Conservation (phyloP, 1,140 invertebrate species). For the Leptinotarsa undecemlineata region DNA sequence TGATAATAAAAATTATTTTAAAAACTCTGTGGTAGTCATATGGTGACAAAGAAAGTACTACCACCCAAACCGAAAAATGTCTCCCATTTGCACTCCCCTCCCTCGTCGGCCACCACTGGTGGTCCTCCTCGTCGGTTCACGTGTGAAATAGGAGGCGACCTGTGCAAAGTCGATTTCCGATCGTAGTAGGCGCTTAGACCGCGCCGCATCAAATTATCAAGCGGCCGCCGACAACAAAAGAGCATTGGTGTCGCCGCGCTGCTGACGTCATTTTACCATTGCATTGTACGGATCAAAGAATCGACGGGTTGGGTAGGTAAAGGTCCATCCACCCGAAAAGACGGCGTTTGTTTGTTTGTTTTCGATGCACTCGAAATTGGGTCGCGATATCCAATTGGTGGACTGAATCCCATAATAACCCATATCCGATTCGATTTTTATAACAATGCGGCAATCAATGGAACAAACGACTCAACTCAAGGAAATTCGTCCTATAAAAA, state of each 20-base stretch:
- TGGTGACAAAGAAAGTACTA: too few species aligned
- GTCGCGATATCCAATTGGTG: neutral
- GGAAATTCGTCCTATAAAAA: too few species aligned
- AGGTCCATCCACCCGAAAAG: neutral
- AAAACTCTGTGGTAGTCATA: too few species aligned
- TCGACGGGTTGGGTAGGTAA: neutral
- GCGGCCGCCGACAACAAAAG: slow-evolving; percentile 21
- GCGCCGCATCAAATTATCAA: slow-evolving; percentile 23
- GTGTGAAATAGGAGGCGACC: slow-evolving; percentile 19
- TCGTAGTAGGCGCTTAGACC: slow-evolving; percentile 22
- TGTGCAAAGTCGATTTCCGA: slow-evolving; percentile 23
- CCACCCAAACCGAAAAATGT: neutral
- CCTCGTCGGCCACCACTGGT: neutral
- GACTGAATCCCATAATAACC: neutral
- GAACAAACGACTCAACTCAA: too few species aligned
- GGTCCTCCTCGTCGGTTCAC: neutral
- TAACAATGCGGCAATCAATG: too few species aligned
- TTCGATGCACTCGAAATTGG: neutral
- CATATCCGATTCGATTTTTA: neutral
- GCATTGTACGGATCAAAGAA: neutral
- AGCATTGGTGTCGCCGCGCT: neutral
- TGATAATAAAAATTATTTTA: too few species aligned
- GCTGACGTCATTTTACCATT: neutral
- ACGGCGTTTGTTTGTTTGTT: neutral
- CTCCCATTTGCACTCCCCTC: neutral